Base-by-base conservation (phyloP, 2,888 invertebrate species). In the Lissocephala sabroskyi region DNA sequence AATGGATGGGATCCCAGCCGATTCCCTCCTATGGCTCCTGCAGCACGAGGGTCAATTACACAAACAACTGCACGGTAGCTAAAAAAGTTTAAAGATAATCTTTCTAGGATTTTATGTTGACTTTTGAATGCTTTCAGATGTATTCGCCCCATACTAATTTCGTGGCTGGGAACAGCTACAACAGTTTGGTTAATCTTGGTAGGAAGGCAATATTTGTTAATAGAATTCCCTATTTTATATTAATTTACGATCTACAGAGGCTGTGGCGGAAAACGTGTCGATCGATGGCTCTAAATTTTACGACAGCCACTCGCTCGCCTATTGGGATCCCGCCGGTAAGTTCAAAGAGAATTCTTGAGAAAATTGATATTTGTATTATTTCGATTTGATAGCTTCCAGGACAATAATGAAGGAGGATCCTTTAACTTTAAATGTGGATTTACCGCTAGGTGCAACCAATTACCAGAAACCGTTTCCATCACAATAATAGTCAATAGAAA, bases 1-100 rank as follows among this genome's bases (percentile, higher is more conserved):
- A 61, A 54, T 65, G 64, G 64, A 50, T 65, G 52, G 39, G 51
- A 3, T 11, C 64, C 3, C 64, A 64, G 13, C 16, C 56, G n/a
- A 33, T 63, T 11, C 42, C 53, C 13, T 41, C 45, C 10, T 56
- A 56, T 17, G 49, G 42, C n/a, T 35, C 59, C 3, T 49, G 56
- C n/a, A 19, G 39, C 32, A 28, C 59, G 17, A 51, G 62, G 50
- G 50, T 50, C 42, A 46, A 52, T 13, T 59, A 51, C 29, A 18
- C 55, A 3, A 53, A 62, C 45, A 64, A 50, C 29, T 53, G 56
- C 45, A 49, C 50, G 46, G 65, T 64, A 61, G 57, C 9, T 40
- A 39, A 28, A 28, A 2, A 1, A 29, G 6, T 32, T n/a, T 33
- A 2, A 29, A 33, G 7, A 42, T 26, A 40, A 17, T 16, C n/a